Evolutionary conservation across 2,888 invertebrate species (phyloP).

Genomic region (Lucinisca nassula): DNA sequence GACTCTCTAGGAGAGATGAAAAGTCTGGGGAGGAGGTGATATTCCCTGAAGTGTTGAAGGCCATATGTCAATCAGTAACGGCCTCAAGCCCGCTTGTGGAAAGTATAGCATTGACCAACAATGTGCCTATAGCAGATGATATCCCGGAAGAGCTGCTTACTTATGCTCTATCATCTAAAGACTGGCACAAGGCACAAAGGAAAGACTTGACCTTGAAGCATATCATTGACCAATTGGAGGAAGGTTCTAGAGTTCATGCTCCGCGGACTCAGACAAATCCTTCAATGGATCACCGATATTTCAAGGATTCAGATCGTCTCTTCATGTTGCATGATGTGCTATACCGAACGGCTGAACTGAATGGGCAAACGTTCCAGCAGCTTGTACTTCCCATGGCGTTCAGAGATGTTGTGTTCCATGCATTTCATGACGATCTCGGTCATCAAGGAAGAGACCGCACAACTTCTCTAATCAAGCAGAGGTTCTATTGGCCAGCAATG

Average conservation of each 20-base stretch:
- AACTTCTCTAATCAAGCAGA: too few species aligned
- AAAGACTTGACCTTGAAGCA: background rate
- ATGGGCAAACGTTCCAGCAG: background rate
- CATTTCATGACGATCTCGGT: background rate
- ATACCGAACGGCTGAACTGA: background rate
- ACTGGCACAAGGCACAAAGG: background rate
- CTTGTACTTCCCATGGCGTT: background rate
- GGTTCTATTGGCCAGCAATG: too few species aligned
- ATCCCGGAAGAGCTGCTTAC: background rate
- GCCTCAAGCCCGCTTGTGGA: background rate
- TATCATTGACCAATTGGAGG: background rate
- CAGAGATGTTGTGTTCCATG: background rate
- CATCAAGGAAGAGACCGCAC: slow-evolving; percentile 12
- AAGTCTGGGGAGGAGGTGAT: background rate
- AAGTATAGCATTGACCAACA: background rate
- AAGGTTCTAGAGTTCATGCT: slow-evolving; percentile 13
- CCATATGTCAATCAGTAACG: background rate
- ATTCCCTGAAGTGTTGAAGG: background rate
- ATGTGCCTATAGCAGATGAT: background rate
- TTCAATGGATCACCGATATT: background rate
- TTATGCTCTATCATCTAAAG: background rate
- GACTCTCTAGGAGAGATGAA: background rate
- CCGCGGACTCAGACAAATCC: background rate
- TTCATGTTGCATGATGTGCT: background rate
- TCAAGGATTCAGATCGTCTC: slow-evolving; percentile 8